Base-by-base conservation (phyloP, 53 echinoderm and acorn worm genomes). In the Mesocentrotus franciscanus region DNA sequence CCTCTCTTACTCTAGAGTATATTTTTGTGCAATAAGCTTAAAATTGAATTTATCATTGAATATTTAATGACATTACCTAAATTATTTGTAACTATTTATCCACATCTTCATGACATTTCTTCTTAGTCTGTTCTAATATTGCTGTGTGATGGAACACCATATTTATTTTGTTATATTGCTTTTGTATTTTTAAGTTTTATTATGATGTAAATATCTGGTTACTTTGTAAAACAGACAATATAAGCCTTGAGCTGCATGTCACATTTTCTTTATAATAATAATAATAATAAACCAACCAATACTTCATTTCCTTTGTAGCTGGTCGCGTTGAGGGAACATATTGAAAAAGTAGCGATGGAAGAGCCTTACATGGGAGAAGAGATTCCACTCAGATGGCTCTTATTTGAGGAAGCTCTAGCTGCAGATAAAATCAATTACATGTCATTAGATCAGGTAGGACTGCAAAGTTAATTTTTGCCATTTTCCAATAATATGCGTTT, bases 361-460 rank as follows among this genome's bases (percentile, higher is more conserved):
- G 96, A 96, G 68, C 96, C 96, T 4, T 96, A 96, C 87, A 96
- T 96, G 95, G 92, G 96, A 17, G 95, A 96, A 92, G 60, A 84
- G 72, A 96, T 96, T 27, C 95, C 96, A 16, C 8, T 95, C 7
- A 59, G 78, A 92, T 96, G 95, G 95, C 87, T 96, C 9, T 71
- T 83, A 30, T 96, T 96, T 89, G 95, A 96, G 78, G 66, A 90
- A 61, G 90, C 93, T 8, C 84, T 95, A 36, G 83, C 95, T 29
- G 95, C 34, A 0, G 85, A 61, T 42, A 83, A 92, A 14, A 95
- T 61, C 15, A 78, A 95, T 83, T 95, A 68, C 84, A 95, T 92
- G 95, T 59, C 61, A 2, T 60, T 95, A 22, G 60, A 90, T 6
- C 60, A 95, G 95, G 95, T 95, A 95, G 9, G 55, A 49, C 49